Percentiles rank a stretch among this genome's conserved stretches.
phyloP scores from a whole-genome alignment of 2,888 invertebrate genomes.

The Smittia sp. region DNA sequence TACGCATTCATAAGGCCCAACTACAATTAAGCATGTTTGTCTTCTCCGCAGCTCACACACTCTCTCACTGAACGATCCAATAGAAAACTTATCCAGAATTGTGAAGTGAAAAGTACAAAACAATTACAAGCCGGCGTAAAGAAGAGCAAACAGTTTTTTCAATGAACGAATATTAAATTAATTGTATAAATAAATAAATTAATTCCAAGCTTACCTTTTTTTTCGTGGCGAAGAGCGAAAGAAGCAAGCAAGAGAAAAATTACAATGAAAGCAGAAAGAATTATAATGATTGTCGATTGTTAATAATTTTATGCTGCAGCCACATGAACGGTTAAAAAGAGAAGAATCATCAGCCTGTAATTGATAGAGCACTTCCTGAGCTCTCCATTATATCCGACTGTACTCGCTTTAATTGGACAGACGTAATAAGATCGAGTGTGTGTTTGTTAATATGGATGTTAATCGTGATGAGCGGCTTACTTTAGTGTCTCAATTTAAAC shows the following conservation, averaged over 20 bases:
- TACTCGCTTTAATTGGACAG: not conserved
- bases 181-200: slow-evolving; percentile 9
- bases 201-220: not conserved
- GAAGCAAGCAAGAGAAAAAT: slow-evolving; percentile 13
- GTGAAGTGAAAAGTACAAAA: slow-evolving; percentile 26
- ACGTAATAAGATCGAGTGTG: not conserved
- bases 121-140: not conserved
- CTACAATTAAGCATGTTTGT: slow-evolving; percentile 14
- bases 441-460: not conserved
- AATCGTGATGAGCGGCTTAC: slow-evolving; percentile 4
- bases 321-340: not conserved
- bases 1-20: slow-evolving; percentile 44
- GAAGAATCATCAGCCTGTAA: slow-evolving; percentile 32
- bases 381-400: slow-evolving; percentile 18
- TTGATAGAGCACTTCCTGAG: slow-evolving; percentile 30
- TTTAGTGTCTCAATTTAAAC: slow-evolving; percentile 3
- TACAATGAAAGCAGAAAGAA: slow-evolving; percentile 8
- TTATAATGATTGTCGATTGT: not conserved
- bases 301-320: slow-evolving; percentile 2
- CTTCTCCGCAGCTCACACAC: not conserved
- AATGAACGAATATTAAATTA: slow-evolving; percentile 25
- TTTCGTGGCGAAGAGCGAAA: not conserved
- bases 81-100: not conserved
- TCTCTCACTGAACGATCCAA: slow-evolving; percentile 5
- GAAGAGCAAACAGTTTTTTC: not conserved